Conservation (phyloP, 2,797 vertebrate species). For the Urophycis tenuis region DNA sequence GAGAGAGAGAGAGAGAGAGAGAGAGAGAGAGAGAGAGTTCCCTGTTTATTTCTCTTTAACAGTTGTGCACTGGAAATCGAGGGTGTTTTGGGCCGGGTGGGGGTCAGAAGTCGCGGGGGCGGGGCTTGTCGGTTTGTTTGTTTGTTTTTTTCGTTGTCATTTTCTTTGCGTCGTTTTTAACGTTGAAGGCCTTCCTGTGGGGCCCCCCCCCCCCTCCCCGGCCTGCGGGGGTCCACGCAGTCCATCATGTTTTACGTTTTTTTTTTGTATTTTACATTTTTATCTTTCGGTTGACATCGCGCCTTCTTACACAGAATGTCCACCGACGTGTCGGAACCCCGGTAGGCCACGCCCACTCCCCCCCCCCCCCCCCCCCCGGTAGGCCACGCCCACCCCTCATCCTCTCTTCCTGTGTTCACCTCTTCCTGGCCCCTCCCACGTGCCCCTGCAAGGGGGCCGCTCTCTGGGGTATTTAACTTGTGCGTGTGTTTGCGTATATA, state of each 20-base stretch:
- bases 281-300: conserved; percentile 43
- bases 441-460: conserved; percentile 47
- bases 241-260: conserved; percentile 31
- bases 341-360: conserved; percentile 1
- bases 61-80: conserved; percentile 66
- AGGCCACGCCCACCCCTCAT: not conserved
- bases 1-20: conserved; percentile 3
- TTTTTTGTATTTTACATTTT: conserved; percentile 9
- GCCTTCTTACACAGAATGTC: conserved; percentile 57
- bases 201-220: no score
- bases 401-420: not conserved
- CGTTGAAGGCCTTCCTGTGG: conserved; percentile 46
- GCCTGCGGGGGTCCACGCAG: no score
- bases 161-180: conserved; percentile 32
- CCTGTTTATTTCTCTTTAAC: conserved; percentile 43
- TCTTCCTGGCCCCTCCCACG: not conserved
- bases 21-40: conserved; percentile 9
- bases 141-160: not conserved
- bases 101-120: no score
- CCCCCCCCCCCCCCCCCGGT: conserved; percentile 3
- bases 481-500: conserved; percentile 33
- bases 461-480: conserved; percentile 32
- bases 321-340: conserved; percentile 21
- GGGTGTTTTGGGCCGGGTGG: not conserved
- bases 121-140: not conserved